Conservation (phyloP, 1,140 invertebrate genomes). For the Plodia interpunctella region DNA sequence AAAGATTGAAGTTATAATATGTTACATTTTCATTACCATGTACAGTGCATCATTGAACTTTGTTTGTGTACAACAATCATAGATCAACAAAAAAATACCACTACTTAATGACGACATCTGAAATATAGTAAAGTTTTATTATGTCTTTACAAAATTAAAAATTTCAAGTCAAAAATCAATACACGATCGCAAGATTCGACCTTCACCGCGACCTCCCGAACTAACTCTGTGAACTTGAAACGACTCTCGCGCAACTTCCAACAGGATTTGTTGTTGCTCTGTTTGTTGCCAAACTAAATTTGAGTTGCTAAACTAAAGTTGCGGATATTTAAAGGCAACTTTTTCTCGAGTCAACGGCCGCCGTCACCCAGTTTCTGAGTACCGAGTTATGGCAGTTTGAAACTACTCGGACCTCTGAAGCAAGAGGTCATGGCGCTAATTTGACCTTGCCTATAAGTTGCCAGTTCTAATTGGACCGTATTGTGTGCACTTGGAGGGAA, state of each 20-base stretch:
- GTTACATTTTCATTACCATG: too few species aligned
- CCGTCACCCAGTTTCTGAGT: constrained; percentile 75
- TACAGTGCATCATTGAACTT: too few species aligned
- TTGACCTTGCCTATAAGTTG: constrained; percentile 70
- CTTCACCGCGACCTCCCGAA: not conserved
- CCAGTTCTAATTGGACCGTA: constrained; percentile 35
- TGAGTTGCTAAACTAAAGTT: constrained; percentile 76
- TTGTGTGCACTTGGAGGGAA: not conserved
- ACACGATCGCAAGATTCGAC: not conserved
- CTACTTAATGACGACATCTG: too few species aligned
- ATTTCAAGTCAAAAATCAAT: not conserved
- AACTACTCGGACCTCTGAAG: constrained; percentile 69
- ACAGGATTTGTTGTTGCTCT: constrained; percentile 68
- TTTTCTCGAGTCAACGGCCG: constrained; percentile 76
- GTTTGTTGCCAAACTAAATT: constrained; percentile 76
- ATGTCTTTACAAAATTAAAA: too few species aligned
- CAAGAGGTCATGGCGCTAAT: constrained; percentile 73
- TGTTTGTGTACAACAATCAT: too few species aligned
- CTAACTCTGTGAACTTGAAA: constrained; percentile 59
- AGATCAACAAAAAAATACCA: too few species aligned
- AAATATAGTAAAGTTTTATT: too few species aligned
- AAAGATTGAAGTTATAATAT: too few species aligned
- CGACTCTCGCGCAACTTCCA: constrained; percentile 72
- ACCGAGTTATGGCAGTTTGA: constrained; percentile 75
- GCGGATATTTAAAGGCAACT: constrained; percentile 76